Base-by-base conservation (phyloP, 53 echinoderm and acorn worm genomes). In the Luidia sarsii region DNA sequence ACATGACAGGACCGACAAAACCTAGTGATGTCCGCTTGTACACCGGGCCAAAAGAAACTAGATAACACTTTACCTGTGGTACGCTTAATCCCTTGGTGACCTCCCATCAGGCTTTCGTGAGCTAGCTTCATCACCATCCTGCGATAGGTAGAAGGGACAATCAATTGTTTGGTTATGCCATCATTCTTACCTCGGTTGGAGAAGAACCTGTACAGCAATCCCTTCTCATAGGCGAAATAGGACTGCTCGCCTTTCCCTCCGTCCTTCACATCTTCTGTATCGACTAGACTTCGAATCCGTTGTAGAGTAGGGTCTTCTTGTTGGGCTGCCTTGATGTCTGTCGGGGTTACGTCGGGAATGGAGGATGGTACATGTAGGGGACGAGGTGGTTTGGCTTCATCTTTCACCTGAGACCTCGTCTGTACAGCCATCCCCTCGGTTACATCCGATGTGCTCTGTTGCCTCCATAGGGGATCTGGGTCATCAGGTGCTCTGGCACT, bases 1-100 rank as follows among this genome's bases (percentile, higher is more conserved):
- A 87, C 72, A 41, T 89, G 79, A 69, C 89, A 89, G 15, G 69
- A 89, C 18, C 65, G 63, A 20, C 80, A 80, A 28, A 48, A 84
- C 16, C 85, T 62, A 20, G 24, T 67, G 13, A 85, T 30, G 28
- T 85, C 83, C 9, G 80, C 70, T 33, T 85, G 79, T n/a, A 75
- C 19, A 33, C 85, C 64, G 24, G 68, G 72, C 84, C 84, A 89
- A 28, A 61, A 87, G 38, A 83, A 83, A 30, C 20, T 80, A 7
- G 56, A 38, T 1, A 39, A 39, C 10, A 90, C 61, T 29, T 81
- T 85, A 39, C 85, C 81, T 56, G 34, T 34, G 9, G 85, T 85
- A 53, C 81, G 72, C 65, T 85, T 63, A 1, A 32, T 21, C 0
- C 90, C 85, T 20, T 51, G 41, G 25, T 89, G 81, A 9, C 90